These are phyloP conservation scores for Stratiomys singularior DNA, from an alignment of 2,888 invertebrate genomes.

Conservation along the genomic window DNA sequence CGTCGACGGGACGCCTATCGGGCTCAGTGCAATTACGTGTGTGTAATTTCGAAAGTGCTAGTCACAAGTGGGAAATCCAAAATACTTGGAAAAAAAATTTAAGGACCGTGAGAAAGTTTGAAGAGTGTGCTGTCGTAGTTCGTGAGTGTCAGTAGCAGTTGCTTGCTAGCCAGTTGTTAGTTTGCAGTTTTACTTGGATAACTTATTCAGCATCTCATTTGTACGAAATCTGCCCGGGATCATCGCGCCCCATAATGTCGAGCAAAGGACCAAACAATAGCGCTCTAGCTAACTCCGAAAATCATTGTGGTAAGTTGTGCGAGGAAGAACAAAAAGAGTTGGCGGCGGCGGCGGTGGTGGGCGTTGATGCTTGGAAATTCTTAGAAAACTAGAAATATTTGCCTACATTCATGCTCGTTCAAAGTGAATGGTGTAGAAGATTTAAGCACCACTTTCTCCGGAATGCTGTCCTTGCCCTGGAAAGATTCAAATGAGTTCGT, in stretches of 20 bases:
- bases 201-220: neutral
- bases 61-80: slow-evolving; percentile 2
- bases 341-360: neutral
- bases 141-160: neutral
- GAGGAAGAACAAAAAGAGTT: neutral
- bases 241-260: neutral
- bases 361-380: neutral
- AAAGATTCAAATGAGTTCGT: too few species aligned
- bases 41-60: neutral
- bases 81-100: neutral
- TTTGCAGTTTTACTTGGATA: neutral
- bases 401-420: too few species aligned
- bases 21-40: slow-evolving; percentile 8
- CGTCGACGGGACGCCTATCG: neutral
- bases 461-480: too few species aligned
- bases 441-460: too few species aligned
- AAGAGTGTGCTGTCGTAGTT: neutral
- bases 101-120: neutral
- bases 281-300: neutral
- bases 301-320: slow-evolving; percentile 29
- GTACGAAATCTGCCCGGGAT: neutral
- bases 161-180: neutral
- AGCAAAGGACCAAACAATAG: slow-evolving; percentile 11
- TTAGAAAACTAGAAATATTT: too few species aligned
- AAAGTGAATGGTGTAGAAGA: too few species aligned